Conservation (phyloP, 2,113 vertebrate species). For the Hirundichthys speculiger region DNA sequence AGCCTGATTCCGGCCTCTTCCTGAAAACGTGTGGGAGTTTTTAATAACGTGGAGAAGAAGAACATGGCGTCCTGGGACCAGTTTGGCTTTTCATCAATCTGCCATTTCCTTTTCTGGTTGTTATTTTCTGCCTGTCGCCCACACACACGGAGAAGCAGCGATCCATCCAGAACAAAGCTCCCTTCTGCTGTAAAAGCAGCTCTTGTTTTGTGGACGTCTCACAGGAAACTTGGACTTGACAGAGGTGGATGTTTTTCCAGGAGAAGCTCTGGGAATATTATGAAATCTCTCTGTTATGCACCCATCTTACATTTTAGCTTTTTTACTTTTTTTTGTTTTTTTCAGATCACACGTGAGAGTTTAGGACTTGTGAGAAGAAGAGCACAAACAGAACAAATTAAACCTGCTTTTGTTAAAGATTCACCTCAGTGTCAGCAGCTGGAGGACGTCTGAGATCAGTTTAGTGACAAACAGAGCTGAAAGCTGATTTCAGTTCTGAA, state of each 20-base stretch:
- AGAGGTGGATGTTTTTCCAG: slow-evolving; percentile 57
- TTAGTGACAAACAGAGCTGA: no score
- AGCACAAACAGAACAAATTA: background rate
- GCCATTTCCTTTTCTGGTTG: slow-evolving; percentile 62
- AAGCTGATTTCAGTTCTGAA: no score
- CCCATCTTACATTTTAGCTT: no score
- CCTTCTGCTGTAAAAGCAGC: slow-evolving; percentile 40
- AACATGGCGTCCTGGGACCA: slow-evolving; percentile 71
- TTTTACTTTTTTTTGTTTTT: slow-evolving; percentile 18
- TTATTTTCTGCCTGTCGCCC: slow-evolving; percentile 55
- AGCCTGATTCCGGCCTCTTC: slow-evolving; percentile 74
- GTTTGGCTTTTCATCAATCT: slow-evolving; percentile 83
- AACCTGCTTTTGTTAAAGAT: no score
- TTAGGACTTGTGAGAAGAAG: background rate
- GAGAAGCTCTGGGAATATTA: slow-evolving; percentile 62
- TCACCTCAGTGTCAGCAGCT: no score
- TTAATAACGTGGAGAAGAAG: slow-evolving; percentile 80
- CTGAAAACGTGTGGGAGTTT: slow-evolving; percentile 81
- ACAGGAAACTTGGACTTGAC: slow-evolving; percentile 67
- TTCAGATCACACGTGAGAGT: slow-evolving; percentile 48
- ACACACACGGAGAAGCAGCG: slow-evolving; percentile 41
- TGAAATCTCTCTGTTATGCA: slow-evolving; percentile 62
- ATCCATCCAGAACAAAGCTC: slow-evolving; percentile 61
- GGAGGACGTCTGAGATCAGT: no score
- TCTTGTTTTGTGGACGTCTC: slow-evolving; percentile 58